Percentiles rank a stretch among this genome's conserved stretches.
phyloP scores from a whole-genome alignment of 2,113 vertebrate species.

The Diadophis punctatus region DNA sequence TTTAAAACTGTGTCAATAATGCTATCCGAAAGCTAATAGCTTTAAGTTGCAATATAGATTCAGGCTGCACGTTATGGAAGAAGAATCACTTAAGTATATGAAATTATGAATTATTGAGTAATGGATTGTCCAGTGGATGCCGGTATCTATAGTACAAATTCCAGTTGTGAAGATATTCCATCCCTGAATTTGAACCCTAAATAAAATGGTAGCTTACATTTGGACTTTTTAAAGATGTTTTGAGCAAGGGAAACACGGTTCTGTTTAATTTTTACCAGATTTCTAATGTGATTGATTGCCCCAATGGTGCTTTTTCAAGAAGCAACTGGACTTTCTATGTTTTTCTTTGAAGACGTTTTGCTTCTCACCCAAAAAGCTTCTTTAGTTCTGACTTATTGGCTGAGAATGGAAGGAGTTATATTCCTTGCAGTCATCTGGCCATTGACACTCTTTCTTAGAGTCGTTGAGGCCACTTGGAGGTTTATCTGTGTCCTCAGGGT shows the following conservation, averaged over 20 bases:
- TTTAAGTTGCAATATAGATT: neutral
- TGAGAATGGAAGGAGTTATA: no score
- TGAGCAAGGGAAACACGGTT: neutral
- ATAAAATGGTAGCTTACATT: neutral
- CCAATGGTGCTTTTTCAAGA: no score
- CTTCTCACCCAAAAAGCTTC: no score
- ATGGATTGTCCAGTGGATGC: neutral
- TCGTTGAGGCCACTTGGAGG: no score
- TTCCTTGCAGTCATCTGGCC: no score
- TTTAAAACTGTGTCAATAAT: slow-evolving; percentile 22
- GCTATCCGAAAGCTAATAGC: neutral
- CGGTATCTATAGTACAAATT: neutral
- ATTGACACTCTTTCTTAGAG: no score
- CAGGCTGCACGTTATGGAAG: neutral
- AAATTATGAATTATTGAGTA: neutral
- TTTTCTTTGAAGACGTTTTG: no score
- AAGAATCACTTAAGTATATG: neutral
- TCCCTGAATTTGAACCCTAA: neutral
- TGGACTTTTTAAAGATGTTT: neutral
- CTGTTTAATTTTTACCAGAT: no score
- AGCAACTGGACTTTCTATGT: no score
- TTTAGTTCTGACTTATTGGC: no score
- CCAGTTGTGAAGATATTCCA: neutral
- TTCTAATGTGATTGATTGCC: no score
- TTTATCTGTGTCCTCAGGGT: no score